These are phyloP conservation scores for Huso huso DNA, from an alignment of 2,797 vertebrate genomes.

Conservation along the genomic window DNA sequence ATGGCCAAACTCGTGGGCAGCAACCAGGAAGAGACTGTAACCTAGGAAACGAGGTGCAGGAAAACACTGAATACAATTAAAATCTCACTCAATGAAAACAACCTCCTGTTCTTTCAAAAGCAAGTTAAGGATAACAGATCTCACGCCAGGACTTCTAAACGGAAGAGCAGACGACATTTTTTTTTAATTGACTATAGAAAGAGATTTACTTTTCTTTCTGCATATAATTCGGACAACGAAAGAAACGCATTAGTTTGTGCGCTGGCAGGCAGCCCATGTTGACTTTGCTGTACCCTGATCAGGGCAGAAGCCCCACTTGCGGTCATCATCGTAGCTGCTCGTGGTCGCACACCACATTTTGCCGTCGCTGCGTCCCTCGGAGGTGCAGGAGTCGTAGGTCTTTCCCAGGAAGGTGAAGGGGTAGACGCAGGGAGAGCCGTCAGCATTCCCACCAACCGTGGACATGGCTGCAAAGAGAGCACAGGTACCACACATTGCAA, in stretches of 20 bases:
- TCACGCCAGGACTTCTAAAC: no score
- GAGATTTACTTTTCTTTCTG: no score
- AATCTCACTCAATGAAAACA: neutral
- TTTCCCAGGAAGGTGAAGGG: constrained; percentile 89
- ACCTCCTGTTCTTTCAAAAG: no score
- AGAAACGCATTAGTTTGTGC: neutral
- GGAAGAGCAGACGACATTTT: no score
- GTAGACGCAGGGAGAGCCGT: constrained; percentile 84
- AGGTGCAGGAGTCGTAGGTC: constrained; percentile 78
- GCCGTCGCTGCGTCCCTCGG: constrained; percentile 79
- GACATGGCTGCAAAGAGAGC: constrained; percentile 71
- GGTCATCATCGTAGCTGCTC: constrained; percentile 86
- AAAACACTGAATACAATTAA: neutral
- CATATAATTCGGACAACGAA: neutral
- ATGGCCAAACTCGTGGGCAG: constrained; percentile 97
- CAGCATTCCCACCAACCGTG: constrained; percentile 86
- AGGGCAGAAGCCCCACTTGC: constrained; percentile 96
- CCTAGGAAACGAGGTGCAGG: constrained; percentile 54
- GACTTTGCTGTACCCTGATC: constrained; percentile 72
- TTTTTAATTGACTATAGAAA: no score
- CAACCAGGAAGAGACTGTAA: constrained; percentile 94
- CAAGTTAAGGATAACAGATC: no score
- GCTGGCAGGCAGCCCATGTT: neutral
- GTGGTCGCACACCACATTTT: constrained; percentile 85
- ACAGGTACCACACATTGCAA: no score